Base-by-base conservation (phyloP, 2,113 vertebrate species). In the Calypte anna region DNA sequence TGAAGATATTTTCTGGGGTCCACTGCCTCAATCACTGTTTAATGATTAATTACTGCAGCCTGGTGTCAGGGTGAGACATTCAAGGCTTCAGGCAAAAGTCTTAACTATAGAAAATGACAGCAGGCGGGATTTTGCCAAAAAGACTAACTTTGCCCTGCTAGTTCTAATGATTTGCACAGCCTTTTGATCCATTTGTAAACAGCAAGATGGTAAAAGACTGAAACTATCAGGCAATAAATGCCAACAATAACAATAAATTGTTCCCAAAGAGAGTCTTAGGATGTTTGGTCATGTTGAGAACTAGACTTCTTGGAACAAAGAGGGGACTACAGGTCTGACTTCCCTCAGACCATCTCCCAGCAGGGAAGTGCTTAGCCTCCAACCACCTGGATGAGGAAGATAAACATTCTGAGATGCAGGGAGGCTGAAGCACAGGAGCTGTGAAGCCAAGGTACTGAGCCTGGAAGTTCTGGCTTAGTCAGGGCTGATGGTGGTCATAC, bases 41-140 rank as follows among this genome's bases (percentile, higher is more conserved):
- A 97, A 98, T 98, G 98, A 98, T 98, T 98, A 98, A 98, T 98
- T 98, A 98, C 97, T 94, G 96, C 95, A 88, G 96, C 95, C 96
- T 97, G 94, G 96, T 98, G 97, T 97, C 97, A 97, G 96, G 96
- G 96, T 95, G 94, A 98, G 96, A 95, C 92, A 87, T 95, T 96
- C 94, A 95, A 89, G 92, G 94, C 96, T 98, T 96, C 91, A 91
- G 97, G 97, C 97, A 95, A 97, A 97, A 98, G 88, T 95, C 96
- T 97, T 96, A 96, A 97, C 97, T 97, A 95, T 54, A 94, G 95
- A 84, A 97, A 96, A 96, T 97, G 98, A 98, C 97, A 98, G 98
- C 96, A 96, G 93, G 96, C 59, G 68, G 82, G 83, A 82, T 94
- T 97, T 96, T 93, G 96, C 97, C 96, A 97, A 89, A 96, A 92